Base-by-base conservation (phyloP, 2,888 invertebrate genomes). In the Xylota sylvarum region DNA sequence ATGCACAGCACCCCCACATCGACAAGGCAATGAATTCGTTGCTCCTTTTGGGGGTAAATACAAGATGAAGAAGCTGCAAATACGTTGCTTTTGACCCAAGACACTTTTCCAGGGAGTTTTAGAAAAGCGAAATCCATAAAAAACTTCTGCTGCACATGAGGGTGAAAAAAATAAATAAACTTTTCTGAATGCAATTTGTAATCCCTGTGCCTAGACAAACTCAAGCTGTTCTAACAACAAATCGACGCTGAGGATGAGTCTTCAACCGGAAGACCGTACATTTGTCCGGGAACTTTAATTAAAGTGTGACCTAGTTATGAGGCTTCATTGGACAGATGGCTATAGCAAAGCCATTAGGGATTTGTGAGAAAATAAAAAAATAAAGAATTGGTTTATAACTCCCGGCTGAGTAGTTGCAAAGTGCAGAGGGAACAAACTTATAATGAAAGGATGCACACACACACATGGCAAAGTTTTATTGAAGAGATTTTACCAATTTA, bases 291-390 rank as follows among this genome's bases (percentile, higher is more conserved):
- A 40, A 72, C 5, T 65, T 79, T 72, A 79, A 79, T 72, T 72
- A 72, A 65, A 72, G 14, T 65, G 7, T 43, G 40, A 65, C 64
- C 79, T 30, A 72, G 72, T 72, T 79, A 58, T 79, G 76, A n/a
- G 67, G 2, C 10, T 17, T 67, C 43, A 9, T 35, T 43, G 23
- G 17, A 46, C 70, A 69, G 65, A 58, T 77, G 58, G 58, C 6
- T n/a, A 27, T 2, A 48, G 23, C 4, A 17, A 23, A 32, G 56
- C 5, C 46, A 58, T 10, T 67, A 19, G 17, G n/a, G 50, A 60
- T 52, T 43, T 17, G 40, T 23, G 23, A 23, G 23, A 23, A 23
- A 3, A 23, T 2, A 23, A 23, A 23, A 23, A 23, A 2, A 23
- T 23, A 23, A 23, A 23, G 23, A 23, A 23, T 2, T 23, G 23